phyloP scores from a whole-genome alignment of 1,140 invertebrate species.

The Neelides sp. region DNA sequence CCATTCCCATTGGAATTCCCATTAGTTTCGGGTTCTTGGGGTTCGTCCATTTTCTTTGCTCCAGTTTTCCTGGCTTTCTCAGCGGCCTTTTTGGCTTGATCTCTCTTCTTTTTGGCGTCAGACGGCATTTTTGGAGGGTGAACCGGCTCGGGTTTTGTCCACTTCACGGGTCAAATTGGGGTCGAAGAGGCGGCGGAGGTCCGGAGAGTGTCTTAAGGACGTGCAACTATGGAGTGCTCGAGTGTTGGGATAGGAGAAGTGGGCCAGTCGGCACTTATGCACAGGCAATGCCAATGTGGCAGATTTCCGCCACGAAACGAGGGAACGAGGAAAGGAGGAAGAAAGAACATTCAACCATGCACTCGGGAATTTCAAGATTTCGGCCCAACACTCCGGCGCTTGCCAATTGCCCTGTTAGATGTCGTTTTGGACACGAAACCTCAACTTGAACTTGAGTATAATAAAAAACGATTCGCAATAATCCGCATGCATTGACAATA shows the following conservation, averaged over 20 bases:
- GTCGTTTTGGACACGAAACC: too few relatives aligned
- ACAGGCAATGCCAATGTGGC: not conserved
- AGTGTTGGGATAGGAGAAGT: not conserved
- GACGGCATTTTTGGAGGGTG: slow-evolving; percentile 92
- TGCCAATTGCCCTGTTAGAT: too few relatives aligned
- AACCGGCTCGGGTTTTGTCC: not conserved
- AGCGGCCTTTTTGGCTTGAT: slow-evolving; percentile 92
- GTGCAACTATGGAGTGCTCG: not conserved
- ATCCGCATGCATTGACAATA: too few relatives aligned
- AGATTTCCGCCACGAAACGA: not conserved
- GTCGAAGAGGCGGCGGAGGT: too few relatives aligned
- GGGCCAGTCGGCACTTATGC: not conserved
- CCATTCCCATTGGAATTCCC: slow-evolving; percentile 32
- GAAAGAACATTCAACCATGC: too few relatives aligned
- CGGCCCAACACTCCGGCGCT: too few relatives aligned
- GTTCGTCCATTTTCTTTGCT: slow-evolving; percentile 37
- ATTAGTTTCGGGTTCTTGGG: slow-evolving; percentile 41
- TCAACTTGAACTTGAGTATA: too few relatives aligned
- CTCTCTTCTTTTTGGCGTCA: slow-evolving; percentile 91
- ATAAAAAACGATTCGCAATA: too few relatives aligned
- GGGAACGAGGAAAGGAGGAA: too few relatives aligned
- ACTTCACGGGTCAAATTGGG: not conserved
- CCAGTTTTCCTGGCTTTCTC: slow-evolving; percentile 57
- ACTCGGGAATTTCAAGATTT: too few relatives aligned
- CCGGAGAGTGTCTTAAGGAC: not conserved